Evolutionary conservation across 2,888 invertebrate species (phyloP).

Genomic region (Tipula helvola): DNA sequence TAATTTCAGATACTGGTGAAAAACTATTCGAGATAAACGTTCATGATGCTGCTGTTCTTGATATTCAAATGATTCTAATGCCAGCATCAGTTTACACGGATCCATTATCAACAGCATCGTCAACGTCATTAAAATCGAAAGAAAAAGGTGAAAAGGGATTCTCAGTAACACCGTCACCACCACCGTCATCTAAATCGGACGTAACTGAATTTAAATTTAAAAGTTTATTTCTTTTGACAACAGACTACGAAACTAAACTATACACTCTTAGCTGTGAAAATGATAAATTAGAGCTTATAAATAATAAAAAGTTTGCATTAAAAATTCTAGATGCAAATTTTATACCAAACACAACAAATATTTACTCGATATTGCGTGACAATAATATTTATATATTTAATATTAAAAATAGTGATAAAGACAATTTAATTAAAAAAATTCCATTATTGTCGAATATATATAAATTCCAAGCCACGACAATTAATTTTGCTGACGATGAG

Average conservation of each 20-base stretch:
- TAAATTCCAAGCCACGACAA: not conserved
- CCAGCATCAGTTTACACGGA: not conserved
- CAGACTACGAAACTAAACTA: not conserved
- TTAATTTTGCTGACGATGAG: not conserved
- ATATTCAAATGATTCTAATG: not conserved
- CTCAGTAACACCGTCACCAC: not conserved
- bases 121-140: not conserved
- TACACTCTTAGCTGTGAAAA: not conserved
- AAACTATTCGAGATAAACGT: not conserved
- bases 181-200: not conserved
- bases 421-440: not conserved
- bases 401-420: not conserved
- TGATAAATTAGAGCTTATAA: too few species aligned
- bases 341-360: not conserved
- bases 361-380: not conserved
- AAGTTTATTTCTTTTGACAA: not conserved
- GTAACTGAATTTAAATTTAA: not conserved
- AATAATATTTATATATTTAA: not conserved
- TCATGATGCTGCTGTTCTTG: not conserved
- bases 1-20: not conserved
- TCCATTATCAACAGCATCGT: not conserved
- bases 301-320: not conserved
- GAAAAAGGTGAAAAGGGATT: not conserved
- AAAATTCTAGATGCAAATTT: not conserved
- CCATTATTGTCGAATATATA: not conserved